Evolutionary conservation across 2,797 vertebrate genomes (phyloP), one percentile per base, ranked within the genome.

Genomic region (Melanotaenia trifasciata): DNA sequence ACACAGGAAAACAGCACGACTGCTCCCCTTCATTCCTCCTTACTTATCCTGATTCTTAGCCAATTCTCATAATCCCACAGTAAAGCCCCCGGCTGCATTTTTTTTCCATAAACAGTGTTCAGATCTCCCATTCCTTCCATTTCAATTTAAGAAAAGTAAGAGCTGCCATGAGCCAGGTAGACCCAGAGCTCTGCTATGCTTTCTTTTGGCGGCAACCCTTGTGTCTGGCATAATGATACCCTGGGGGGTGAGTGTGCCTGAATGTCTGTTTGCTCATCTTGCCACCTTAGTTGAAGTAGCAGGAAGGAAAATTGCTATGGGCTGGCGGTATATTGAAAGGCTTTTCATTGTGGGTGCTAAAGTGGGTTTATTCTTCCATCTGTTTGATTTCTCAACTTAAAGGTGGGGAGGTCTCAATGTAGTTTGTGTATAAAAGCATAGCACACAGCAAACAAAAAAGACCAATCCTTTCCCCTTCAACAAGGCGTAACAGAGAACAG

Each of bases 161-260:
- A 63, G 66, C 82, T 72, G 78, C 81, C 77, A 61, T 76, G 78
- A 89, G 84, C 76, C 74, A 90, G 91, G 87, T 90, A 78, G 83
- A 88, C 84, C 75, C 79, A 80, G 60, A 86, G 86, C 87, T 85
- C 83, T 67, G 85, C 90, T 91, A 89, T 30, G 30, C 30, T 30
- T 30, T 30, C 76, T 85, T 88, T 87, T 89, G 83, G 82, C 68
- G 58, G 83, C 79, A 84, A 88, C 83, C 81, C 76, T 83, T 88
- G 86, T 87, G 87, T 83, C 86, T 83, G 70, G 66, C 74, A 90
- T 91, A 90, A 92, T 90, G 86, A 91, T 89, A 80, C 90, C 90
- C 85, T 22, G 30, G 82, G 78, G 91, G 84, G 70, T 68, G 78
- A 84, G 65, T 80, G 80, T 64, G 77, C 65, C 79, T 86, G 70